These are phyloP conservation scores for Seriola quinqueradiata DNA, from an alignment of 2,113 vertebrate genomes.

Conservation along the genomic window DNA sequence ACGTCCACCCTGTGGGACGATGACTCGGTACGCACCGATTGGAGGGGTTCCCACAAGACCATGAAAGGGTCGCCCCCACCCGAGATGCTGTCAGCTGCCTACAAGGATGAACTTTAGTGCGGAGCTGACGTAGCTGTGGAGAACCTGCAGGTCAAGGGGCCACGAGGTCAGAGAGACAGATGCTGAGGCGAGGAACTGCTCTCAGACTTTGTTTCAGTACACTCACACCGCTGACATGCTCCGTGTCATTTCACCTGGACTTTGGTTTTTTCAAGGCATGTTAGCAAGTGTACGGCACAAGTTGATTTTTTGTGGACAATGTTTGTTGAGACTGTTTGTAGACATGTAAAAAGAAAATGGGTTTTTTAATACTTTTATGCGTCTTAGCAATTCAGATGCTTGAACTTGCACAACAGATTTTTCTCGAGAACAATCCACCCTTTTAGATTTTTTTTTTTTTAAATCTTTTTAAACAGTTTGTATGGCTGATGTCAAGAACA, in stretches of 20 bases:
- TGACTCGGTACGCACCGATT: conserved; percentile 88
- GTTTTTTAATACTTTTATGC: conserved; percentile 13
- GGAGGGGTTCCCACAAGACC: conserved; percentile 93
- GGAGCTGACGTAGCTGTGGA: background rate
- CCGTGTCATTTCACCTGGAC: conserved; percentile 24
- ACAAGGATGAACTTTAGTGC: conserved; percentile 90
- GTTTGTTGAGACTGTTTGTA: conserved; percentile 4
- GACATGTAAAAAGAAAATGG: background rate
- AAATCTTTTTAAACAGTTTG: conserved; percentile 8
- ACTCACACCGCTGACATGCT: conserved; percentile 5
- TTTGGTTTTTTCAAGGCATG: conserved; percentile 21
- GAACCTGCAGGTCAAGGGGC: conserved; percentile 25
- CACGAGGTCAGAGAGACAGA: conserved; percentile 29
- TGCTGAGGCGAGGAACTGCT: conserved; percentile 14
- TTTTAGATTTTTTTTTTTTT: background rate
- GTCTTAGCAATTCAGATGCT: conserved; percentile 18
- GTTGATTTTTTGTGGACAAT: background rate
- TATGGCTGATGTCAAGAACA: background rate
- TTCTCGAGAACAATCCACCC: conserved; percentile 8
- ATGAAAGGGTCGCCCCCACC: conserved; percentile 83
- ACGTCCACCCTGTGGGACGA: conserved; percentile 97
- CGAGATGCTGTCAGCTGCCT: conserved; percentile 77
- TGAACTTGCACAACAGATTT: conserved; percentile 49
- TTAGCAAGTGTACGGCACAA: background rate
- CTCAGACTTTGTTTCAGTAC: conserved; percentile 30